Base-by-base conservation (phyloP, 2,113 vertebrate species). In the Thymallus thymallus region DNA sequence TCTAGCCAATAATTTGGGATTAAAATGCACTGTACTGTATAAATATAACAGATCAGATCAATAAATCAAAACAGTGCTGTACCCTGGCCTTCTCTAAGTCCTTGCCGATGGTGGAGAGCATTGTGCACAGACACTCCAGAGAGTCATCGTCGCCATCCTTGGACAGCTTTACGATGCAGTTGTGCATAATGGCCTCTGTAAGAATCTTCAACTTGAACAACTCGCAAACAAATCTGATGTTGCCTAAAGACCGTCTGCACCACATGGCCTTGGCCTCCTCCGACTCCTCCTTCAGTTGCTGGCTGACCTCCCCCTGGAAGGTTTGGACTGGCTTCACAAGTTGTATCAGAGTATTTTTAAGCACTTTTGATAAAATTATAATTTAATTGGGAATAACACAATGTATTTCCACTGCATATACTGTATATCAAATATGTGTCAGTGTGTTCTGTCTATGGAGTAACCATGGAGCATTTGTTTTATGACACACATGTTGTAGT, bases 191-290 rank as follows among this genome's bases (percentile, higher is more conserved):
- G 48, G 91, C 93, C 78, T 96, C 95, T 0, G 95, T 96, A 77
- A 96, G 84, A 94, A 96, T 96, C 90, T 95, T 96, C 74, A 96
- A 88, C 80, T 96, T 96, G 82, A 96, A 96, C 18, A 96, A 87
- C 78, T 96, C 95, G 7, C 95, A 95, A 0, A 96, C 96, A 69
- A 96, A 96, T 80, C 95, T 96, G 71, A 95, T 96, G 83, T 96
- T 96, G 20, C 95, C 95, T 64, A 96, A 86, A 0, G 95, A 96
- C 29, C 95, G 92, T 9, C 94, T 87, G 1, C 94, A 91, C 60
- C 94, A 94, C 80, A 92, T 93, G 80, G 95, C 94, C 78, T 93
- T 92, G 0, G 94, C 92, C 1, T 95, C 94, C 69, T 94, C 92
- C 56, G 95, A 84, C 79, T 94, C 95, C 0, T 96, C 95, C 73